Percentiles rank a stretch among this genome's conserved stretches.
Conservation (phyloP, 2,797 vertebrate species). For the Agapornis canus region DNA sequence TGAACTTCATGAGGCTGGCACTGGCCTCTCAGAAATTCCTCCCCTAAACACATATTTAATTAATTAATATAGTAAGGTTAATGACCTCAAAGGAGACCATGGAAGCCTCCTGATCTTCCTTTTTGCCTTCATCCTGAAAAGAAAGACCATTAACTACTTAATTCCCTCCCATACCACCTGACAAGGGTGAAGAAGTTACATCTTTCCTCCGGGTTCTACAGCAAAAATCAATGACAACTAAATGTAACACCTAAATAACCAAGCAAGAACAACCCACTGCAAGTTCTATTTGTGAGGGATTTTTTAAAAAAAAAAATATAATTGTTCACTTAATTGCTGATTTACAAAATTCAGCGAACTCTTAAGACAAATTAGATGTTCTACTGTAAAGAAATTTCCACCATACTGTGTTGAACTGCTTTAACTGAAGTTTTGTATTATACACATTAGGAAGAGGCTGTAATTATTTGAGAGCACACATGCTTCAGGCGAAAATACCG, state of each 20-base stretch:
- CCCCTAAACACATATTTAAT: background rate
- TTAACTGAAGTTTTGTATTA: background rate
- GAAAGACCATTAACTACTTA: background rate
- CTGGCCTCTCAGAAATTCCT: background rate
- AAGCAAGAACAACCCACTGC: background rate
- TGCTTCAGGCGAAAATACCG: background rate
- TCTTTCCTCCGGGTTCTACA: background rate
- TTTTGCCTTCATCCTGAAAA: background rate
- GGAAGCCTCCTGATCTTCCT: background rate
- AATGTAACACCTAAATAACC: background rate
- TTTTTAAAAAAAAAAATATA: background rate
- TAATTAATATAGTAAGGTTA: background rate
- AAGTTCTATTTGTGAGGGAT: background rate
- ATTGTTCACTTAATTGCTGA: background rate
- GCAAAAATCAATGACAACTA: background rate
- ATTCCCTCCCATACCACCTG: background rate
- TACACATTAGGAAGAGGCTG: background rate
- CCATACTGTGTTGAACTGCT: background rate
- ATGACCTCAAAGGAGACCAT: accelerated
- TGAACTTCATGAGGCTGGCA: too few species aligned
- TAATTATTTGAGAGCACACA: background rate
- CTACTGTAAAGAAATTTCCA: background rate
- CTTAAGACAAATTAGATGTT: background rate
- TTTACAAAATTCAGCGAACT: background rate
- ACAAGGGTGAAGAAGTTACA: background rate